Evolutionary conservation across 1,140 invertebrate species (phyloP), one percentile per base, ranked within the genome.

Genomic region (Lutraria rhynchaena): DNA sequence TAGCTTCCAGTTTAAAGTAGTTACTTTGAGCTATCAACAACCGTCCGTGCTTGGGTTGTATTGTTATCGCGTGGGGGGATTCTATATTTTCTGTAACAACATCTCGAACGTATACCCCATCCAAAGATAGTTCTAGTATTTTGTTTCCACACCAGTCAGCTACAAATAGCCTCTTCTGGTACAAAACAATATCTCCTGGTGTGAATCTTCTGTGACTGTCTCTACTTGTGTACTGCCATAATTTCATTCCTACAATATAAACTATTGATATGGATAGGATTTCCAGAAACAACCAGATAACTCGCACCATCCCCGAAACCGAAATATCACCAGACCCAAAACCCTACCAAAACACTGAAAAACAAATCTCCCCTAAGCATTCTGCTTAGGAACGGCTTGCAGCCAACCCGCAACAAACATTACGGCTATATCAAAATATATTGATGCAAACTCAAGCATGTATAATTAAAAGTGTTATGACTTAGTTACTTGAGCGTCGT

Each of bases 1-100:
- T 44, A 11, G 74, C 74, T 53, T 76, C 74, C 37, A 63, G 74
- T 55, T 76, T 76, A 22, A 76, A 76, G 27, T 33, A n/a, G 33
- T 63, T 63, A 29, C 58, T 76, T 27, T 76, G 74, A n/a, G 74
- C 65, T 3, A 63, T 55, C 27, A 65, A 46, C 57, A 76, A 15
- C n/a, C 60, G 44, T 3, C 74, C 74, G 13, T 24, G 27, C 13
- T 57, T 24, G 41, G n/a, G 35, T 5, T 60, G 60, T 4, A 76
- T 46, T 35, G 74, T 29, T 24, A 76, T 57, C 17, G 60, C 57
- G 9, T 76, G 57, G 15, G 74, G 74, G 60, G 63, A 65, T 53
- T 76, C 74, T 46, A 65, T 37, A 44, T 76, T 61, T 41, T 76
- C 74, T 17, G 33, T 41, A 29, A 76, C 44, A 31, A 76, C 74